Conservation (phyloP, 2,113 vertebrate species). For the Sula dactylatra region DNA sequence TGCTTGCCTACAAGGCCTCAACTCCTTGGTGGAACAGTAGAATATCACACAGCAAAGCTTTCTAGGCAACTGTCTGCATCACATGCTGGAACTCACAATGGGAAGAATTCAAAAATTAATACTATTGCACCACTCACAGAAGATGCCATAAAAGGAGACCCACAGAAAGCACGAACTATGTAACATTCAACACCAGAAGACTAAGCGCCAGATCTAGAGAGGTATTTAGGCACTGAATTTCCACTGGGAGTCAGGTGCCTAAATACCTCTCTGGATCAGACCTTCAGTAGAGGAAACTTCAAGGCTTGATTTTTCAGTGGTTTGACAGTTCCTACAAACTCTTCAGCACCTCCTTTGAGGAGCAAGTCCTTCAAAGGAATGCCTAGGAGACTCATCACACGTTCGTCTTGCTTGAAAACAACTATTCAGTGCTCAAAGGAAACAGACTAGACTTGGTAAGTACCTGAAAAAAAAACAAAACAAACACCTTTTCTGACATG, state of each 20-base stretch:
- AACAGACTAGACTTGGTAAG: neutral
- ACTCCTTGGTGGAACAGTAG: neutral
- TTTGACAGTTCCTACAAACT: neutral
- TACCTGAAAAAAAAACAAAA: neutral
- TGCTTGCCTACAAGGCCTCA: neutral
- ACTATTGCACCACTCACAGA: neutral
- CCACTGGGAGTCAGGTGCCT: neutral
- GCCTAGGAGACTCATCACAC: neutral
- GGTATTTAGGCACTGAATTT: neutral
- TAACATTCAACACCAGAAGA: neutral
- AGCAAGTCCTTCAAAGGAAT: neutral
- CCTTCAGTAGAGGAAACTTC: neutral
- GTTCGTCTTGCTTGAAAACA: neutral
- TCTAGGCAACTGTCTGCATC: neutral
- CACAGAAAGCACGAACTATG: neutral
- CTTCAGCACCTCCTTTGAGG: neutral
- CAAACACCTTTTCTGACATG: neutral
- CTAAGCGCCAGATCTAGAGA: neutral
- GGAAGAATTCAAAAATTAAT: slow-evolving; percentile 14
- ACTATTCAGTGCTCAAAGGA: neutral
- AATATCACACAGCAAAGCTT: neutral
- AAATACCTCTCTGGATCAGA: neutral
- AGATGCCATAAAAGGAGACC: slow-evolving; percentile 41
- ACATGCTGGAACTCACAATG: neutral
- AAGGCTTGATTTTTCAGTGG: neutral